Base-by-base conservation (phyloP, 2,888 invertebrate genomes). In the Neoscelio sp. region DNA sequence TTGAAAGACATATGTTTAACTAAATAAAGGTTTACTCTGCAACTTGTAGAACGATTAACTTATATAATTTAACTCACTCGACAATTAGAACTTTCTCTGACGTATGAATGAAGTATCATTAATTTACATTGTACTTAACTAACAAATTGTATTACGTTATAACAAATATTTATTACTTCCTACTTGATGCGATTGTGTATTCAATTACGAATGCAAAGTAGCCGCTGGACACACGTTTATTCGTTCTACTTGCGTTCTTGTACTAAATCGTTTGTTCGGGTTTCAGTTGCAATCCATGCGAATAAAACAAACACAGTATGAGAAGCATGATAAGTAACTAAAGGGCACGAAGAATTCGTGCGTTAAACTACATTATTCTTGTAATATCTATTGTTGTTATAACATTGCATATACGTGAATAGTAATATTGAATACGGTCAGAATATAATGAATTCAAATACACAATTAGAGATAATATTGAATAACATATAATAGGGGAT, bases 191-290 rank as follows among this genome's bases (percentile, higher is more conserved):
- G 13, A 13, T 42, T 58, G 38, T 30, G 40, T 58, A 28, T 58
- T 40, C n/a, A 56, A 8, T 40, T 13, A 20, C 28, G 28, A 13
- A 23, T 17, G 23, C 58, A 17, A 17, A 56, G 10, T 38, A 18
- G 33, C 18, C 8, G 7, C 38, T 26, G 60, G 60, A 46, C 60
- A 60, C 28, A 44, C 26, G 33, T 42, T 46, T 60, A 46, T 60
- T 60, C 60, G 33, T 40, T 26, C 13, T 38, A 28, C 17, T 46
- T 46, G 35, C 38, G 44, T 68, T 68, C 56, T 56, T 46, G 46
- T 35, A 46, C 26, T 68, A 56, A 56, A 54, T 67, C 67, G 67
- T 68, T 56, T 68, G 46, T 68, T 56, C 26, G 23, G 28, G 28
- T 56, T 67, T 33, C 33, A 42, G 67, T 54, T 26, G 33, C 20